Base-by-base conservation (phyloP, 2,888 invertebrate species). In the Aleiodes leptofemur region DNA sequence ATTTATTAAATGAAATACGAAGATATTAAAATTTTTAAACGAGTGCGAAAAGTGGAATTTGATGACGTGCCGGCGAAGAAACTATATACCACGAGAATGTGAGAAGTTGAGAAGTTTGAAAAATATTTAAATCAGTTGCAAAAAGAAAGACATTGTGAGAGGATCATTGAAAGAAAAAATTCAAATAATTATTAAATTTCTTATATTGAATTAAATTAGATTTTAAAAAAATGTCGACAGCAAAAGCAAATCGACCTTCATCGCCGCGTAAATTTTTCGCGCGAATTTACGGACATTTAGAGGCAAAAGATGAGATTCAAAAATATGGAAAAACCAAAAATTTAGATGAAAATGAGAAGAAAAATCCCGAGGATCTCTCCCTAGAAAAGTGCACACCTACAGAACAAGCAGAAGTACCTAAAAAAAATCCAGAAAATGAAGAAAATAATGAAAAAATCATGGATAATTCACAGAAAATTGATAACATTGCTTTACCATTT, bases 231-330 rank as follows among this genome's bases (percentile, higher is more conserved):
- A 87, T 86, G 86, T 82, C 86, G 74, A 79, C 81, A 8, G 83
- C 83, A 73, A 76, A 82, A 7, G 77, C 80, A 66, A 70, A 78
- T n/a, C 89, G 90, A 76, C 95, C 95, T 0, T 95, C 95, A 9
- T 95, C 95, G 0, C 96, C 96, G 73, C 91, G 95, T 38, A 94
- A 94, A 83, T 96, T 96, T 88, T 96, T 96, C 86, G 95, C 95
- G 69, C 91, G 95, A 73, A 91, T 96, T 55, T 96, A 96, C 84
- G 96, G 95, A 0, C 94, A 95, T 83, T 90, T 95, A n/a, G 95
- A 95, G 81, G 80, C 82, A 53, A 78, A 80, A 38, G 79, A 68
- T 84, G 74, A 73, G 81, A 55, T 9, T 51, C 9, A 50, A 64
- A 72, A 38, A 50, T 59, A 69, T 82, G 84, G 81, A 78, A 83